Evolutionary conservation across 2,113 vertebrate species (phyloP), one percentile per base, ranked within the genome.

Genomic region (Chloebia gouldiae): DNA sequence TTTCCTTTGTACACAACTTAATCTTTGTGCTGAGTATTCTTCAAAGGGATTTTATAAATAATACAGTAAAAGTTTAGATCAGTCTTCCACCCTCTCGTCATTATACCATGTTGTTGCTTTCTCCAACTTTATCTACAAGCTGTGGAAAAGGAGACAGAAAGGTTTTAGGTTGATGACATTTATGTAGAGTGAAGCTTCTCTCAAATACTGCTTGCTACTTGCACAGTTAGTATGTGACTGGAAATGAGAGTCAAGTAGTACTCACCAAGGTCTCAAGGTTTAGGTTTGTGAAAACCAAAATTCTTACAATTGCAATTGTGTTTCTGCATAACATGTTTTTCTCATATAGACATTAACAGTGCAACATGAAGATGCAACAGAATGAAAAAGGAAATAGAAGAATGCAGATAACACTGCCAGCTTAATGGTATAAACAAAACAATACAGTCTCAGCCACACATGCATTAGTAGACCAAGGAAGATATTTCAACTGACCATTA

Each of bases 81-180:
- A 98, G 97, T 97, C 97, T 98, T 98, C 97, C 72, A 84, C 95
- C 88, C 88, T 97, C 97, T 98, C 78, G 93, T 79, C 97, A 97
- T 98, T 99, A 99, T 98, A 99, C 99, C 99, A 99, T 99, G 96
- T 98, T 99, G 99, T 99, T 99, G 98, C 99, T 99, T 97, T 99
- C 99, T 94, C 99, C 98, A 94, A 97, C 98, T 98, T 98, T 99
- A 98, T 99, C 99, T 98, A 98, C 99, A 92, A 99, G 99, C 99
- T 99, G 98, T 66, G 92, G 96, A 61, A 89, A 89, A 96, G 78
- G 89, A 97, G 57, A 96, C 50, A 97, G 87, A 90, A 79, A 92
- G 54, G 44, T 80, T 90, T 96, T 77, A 93, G 79, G 69, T 11
- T 30, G 21, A 14, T 83, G 56, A 73, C 25, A 63, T 47, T 76